Percentiles rank a stretch among this genome's conserved stretches.
phyloP scores from a whole-genome alignment of 2,888 invertebrate species.

The Tipula unca region DNA sequence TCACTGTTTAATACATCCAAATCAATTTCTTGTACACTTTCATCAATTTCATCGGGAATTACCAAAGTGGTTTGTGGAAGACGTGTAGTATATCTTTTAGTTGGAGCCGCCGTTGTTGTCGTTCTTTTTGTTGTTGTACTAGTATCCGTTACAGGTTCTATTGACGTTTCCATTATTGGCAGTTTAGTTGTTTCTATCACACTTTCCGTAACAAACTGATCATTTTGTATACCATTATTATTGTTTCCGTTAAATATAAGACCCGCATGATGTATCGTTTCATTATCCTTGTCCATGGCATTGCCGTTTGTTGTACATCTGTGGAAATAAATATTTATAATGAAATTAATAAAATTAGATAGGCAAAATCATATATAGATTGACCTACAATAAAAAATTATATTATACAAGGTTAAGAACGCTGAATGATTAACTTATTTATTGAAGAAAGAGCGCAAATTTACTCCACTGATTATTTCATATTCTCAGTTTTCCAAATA shows the following conservation, averaged over 20 bases:
- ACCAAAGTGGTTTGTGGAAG: not conserved
- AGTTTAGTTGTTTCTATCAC: not conserved
- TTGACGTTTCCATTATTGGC: not conserved
- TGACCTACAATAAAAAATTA: too few species aligned
- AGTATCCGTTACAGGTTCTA: not conserved
- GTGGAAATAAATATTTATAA: not conserved
- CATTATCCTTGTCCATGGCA: not conserved
- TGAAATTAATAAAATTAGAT: too few species aligned
- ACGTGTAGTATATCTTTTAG: not conserved
- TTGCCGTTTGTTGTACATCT: not conserved
- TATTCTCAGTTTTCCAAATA: too few species aligned
- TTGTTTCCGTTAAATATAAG: not conserved
- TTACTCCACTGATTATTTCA: too few species aligned
- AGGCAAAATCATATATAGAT: too few species aligned
- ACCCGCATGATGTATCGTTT: not conserved
- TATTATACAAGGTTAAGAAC: too few species aligned
- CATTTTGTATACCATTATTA: not conserved
- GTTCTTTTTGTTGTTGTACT: conserved; percentile 22
- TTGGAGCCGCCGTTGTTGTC: conserved; percentile 23
- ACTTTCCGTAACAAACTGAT: not conserved
- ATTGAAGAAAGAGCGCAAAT: too few species aligned
- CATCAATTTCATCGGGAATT: conserved; percentile 18
- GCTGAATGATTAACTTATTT: too few species aligned
- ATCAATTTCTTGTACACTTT: conserved; percentile 32
- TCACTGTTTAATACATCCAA: conserved; percentile 28